Percentiles rank a stretch among this genome's conserved stretches.
Evolutionary conservation across 2,797 vertebrate species (phyloP).

Genomic region (Percopsis omiscomaycus): DNA sequence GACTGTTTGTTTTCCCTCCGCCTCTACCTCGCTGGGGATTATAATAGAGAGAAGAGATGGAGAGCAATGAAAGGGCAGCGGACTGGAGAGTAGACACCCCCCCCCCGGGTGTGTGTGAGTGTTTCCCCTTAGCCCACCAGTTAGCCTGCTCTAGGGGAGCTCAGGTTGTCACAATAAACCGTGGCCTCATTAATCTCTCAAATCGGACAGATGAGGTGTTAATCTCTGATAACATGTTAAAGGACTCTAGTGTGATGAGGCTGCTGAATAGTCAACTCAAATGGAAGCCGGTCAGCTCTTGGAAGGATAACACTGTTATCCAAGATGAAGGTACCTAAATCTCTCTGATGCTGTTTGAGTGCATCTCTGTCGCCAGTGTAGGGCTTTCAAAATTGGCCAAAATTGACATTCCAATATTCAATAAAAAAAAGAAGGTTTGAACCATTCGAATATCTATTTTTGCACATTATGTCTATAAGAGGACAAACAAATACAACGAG

Average conservation of each 20-base stretch:
- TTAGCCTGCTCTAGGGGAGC: constrained; percentile 9
- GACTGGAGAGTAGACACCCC: constrained; percentile 60
- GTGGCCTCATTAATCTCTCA: constrained; percentile 26
- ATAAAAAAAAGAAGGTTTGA: too few species aligned
- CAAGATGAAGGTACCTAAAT: constrained; percentile 2
- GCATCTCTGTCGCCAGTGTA: constrained; percentile 44
- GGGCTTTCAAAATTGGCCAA: too few species aligned
- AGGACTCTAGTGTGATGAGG: too few species aligned
- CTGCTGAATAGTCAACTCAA: too few species aligned
- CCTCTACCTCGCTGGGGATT: constrained; percentile 59
- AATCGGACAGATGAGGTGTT: constrained; percentile 11
- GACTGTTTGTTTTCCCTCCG: constrained; percentile 52
- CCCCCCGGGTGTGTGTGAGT: constrained; percentile 12
- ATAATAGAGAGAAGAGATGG: constrained; percentile 17
- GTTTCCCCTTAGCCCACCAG: neutral
- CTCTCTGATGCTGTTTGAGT: constrained; percentile 36
- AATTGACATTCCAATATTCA: too few species aligned
- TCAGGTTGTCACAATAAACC: constrained; percentile 18
- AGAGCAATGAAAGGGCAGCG: constrained; percentile 44
- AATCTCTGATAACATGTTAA: neutral
- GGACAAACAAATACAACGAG: too few species aligned
- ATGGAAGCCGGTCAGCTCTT: constrained; percentile 2
- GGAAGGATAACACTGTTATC: constrained; percentile 21
- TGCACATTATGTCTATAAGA: too few species aligned
- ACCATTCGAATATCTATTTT: too few species aligned